Evolutionary conservation across 2,888 invertebrate genomes (phyloP).

Genomic region (Rapana venosa): DNA sequence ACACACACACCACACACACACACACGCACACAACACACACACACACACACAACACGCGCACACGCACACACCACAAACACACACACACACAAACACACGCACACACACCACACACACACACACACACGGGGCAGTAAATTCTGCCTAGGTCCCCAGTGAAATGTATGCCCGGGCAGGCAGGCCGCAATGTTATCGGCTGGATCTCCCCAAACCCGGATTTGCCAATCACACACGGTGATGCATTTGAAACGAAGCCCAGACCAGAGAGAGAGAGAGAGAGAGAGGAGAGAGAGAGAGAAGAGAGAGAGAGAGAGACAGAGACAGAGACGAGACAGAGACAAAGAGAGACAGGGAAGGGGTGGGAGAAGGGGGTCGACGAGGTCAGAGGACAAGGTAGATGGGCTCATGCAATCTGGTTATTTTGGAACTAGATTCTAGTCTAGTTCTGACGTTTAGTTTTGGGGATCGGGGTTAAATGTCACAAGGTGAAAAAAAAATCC

Average conservation of each 20-base stretch:
- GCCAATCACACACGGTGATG: conserved; percentile 27
- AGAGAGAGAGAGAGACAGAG: background rate
- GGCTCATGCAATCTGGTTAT: conserved; percentile 8
- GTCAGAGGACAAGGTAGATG: background rate
- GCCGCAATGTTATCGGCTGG: background rate
- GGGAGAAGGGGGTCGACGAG: background rate
- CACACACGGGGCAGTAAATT: background rate
- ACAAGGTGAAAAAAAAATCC: background rate
- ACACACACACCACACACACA: background rate
- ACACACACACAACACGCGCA: background rate
- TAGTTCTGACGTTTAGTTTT: too few species aligned
- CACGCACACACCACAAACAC: background rate
- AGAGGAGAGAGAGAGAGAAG: background rate
- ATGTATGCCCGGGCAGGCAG: background rate
- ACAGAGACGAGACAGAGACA: background rate
- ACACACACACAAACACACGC: background rate
- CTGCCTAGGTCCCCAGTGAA: too few species aligned
- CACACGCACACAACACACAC: background rate
- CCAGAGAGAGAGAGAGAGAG: background rate
- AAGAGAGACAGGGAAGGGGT: background rate
- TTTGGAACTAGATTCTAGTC: too few species aligned
- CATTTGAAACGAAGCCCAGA: conserved; percentile 27
- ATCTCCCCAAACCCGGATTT: conserved; percentile 9
- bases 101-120: background rate
- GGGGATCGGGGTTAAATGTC: too few species aligned